These are phyloP conservation scores for Rhabdornis inornatus DNA, from an alignment of 2,113 vertebrate species.

Conservation along the genomic window DNA sequence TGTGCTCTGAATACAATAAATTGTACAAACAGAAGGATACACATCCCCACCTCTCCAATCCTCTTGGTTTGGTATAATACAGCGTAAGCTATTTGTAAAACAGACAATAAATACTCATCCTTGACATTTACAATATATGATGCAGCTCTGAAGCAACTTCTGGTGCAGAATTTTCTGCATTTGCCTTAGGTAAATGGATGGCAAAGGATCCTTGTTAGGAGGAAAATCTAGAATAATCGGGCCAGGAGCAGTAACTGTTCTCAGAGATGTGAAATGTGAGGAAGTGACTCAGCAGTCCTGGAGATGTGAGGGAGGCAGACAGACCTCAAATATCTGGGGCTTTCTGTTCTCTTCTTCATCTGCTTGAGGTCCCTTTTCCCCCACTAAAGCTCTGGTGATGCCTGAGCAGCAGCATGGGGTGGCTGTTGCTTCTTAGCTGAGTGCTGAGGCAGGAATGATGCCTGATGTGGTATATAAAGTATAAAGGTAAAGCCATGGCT, in stretches of 20 bases:
- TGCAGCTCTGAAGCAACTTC: neutral
- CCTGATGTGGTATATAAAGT: rapidly evolving
- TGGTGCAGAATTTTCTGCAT: neutral
- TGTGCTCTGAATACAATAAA: neutral
- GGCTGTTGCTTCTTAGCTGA: neutral
- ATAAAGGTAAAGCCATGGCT: neutral
- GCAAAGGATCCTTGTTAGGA: neutral
- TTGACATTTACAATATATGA: neutral
- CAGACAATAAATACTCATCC: neutral
- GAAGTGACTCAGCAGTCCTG: neutral
- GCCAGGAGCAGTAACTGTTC: neutral
- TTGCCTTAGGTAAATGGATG: neutral
- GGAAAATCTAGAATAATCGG: neutral
- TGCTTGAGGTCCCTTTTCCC: neutral
- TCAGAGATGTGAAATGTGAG: neutral
- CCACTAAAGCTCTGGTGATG: neutral
- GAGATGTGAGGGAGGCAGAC: neutral
- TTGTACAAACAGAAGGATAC: neutral
- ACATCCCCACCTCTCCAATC: neutral
- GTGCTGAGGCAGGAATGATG: neutral
- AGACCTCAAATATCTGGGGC: neutral
- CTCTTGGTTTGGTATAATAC: neutral
- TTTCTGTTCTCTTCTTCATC: neutral
- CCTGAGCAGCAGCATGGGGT: neutral
- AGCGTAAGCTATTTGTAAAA: neutral